phyloP scores from a whole-genome alignment of 2,797 vertebrate genomes.

The Thaleichthys pacificus region DNA sequence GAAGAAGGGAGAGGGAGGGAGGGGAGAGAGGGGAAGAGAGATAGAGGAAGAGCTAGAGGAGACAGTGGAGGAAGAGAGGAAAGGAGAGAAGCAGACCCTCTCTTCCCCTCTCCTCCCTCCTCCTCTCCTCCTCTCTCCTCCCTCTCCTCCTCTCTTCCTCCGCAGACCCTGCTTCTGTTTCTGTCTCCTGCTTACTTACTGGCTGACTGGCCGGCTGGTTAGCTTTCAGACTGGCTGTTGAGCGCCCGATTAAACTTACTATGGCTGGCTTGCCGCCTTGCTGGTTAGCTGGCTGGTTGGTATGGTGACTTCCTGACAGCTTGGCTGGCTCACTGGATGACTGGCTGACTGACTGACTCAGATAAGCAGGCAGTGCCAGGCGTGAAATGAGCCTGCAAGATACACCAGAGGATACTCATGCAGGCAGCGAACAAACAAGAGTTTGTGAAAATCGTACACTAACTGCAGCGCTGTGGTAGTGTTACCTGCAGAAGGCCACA shows the following conservation, averaged over 20 bases:
- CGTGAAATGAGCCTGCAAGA: conserved; percentile 23
- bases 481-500: not conserved
- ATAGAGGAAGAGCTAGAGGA: conserved; percentile 17
- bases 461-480: too few species aligned
- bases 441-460: not conserved
- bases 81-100: not conserved
- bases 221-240: not conserved
- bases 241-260: not conserved
- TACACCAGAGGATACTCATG: conserved; percentile 33
- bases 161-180: not conserved
- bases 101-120: too few species aligned
- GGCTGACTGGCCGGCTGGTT: not conserved
- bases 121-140: too few species aligned
- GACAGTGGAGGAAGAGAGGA: conserved; percentile 2
- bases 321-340: too few species aligned
- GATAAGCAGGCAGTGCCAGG: not conserved
- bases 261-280: not conserved
- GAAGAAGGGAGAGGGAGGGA: conserved; percentile 34
- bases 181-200: not conserved
- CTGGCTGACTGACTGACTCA: not conserved
- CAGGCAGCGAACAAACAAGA: not conserved
- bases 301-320: too few species aligned
- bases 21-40: conserved; percentile 11
- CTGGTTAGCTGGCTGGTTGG: not conserved
- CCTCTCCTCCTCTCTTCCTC: too few species aligned